Conservation (phyloP, 1,140 invertebrate species). For the Dinothrombium tinctorium region DNA sequence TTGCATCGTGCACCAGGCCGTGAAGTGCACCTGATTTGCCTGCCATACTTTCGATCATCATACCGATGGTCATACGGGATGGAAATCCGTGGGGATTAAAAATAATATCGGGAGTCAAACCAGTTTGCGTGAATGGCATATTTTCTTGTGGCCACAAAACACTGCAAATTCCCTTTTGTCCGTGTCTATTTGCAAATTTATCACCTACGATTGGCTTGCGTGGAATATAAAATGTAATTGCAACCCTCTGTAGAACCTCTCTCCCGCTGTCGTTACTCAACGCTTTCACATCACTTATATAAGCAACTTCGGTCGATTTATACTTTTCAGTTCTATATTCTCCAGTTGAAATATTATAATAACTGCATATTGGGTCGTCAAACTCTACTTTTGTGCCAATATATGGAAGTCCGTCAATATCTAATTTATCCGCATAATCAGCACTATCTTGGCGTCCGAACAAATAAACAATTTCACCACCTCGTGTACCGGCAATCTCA, state of each 20-base stretch:
- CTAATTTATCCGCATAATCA: conserved; percentile 31
- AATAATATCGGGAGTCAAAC: conserved; percentile 81
- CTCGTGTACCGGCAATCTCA: conserved; percentile 18
- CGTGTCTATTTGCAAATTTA: conserved; percentile 93
- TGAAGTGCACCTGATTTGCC: conserved; percentile 69
- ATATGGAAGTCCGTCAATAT: conserved; percentile 58
- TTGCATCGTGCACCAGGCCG: conserved; percentile 82
- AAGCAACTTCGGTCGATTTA: conserved; percentile 48
- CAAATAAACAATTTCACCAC: conserved; percentile 10
- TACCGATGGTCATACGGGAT: conserved; percentile 96
- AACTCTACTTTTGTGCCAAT: conserved; percentile 41
- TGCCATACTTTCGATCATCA: conserved; percentile 98
- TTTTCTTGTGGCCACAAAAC: conserved; percentile 72
- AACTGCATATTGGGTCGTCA: conserved; percentile 51
- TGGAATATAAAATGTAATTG: conserved; percentile 48
- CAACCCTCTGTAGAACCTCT: conserved; percentile 32
- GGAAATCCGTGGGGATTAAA: conserved; percentile 99
- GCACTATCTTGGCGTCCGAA: conserved; percentile 43
- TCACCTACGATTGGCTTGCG: conserved; percentile 88
- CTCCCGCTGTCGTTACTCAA: conserved; percentile 40
- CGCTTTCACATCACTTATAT: conserved; percentile 55
- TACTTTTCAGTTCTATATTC: conserved; percentile 30
- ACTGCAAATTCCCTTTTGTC: conserved; percentile 95
- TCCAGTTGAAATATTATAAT: conserved; percentile 23
- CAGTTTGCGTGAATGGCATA: conserved; percentile 85